Conservation (phyloP, 2,888 invertebrate species). For the Synergus laeviventris region DNA sequence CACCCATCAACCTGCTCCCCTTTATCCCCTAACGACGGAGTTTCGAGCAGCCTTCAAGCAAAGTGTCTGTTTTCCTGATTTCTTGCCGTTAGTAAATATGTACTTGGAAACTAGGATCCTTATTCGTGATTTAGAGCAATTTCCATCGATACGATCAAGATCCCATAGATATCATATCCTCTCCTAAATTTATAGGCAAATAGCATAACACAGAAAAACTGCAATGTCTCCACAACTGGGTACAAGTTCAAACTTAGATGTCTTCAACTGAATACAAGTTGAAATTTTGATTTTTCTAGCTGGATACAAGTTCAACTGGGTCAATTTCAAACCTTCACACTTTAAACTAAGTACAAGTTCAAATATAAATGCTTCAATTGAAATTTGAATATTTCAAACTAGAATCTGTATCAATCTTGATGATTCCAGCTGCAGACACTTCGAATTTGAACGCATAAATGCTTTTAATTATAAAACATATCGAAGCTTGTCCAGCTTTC, state of each 20-base stretch:
- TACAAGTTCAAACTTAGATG: not conserved
- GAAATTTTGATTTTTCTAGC: too few relatives aligned
- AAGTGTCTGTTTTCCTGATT: constrained; percentile 36
- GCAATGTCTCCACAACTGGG: not conserved
- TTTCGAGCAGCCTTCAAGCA: constrained; percentile 35
- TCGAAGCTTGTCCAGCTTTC: not conserved
- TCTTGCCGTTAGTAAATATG: constrained; percentile 32
- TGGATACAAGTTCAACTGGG: not conserved
- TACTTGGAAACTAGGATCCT: constrained; percentile 31
- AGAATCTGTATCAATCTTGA: too few relatives aligned
- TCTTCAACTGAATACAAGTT: not conserved
- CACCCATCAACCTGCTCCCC: constrained; percentile 36
- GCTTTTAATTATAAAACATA: too few relatives aligned
- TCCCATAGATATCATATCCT: not conserved
- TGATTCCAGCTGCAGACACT: too few relatives aligned
- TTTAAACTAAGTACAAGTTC: not conserved
- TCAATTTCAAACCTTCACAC: too few relatives aligned
- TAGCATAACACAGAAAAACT: too few relatives aligned
- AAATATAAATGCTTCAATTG: not conserved
- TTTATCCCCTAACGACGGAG: constrained; percentile 31
- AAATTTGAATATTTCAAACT: not conserved
- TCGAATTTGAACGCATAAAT: too few relatives aligned
- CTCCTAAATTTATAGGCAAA: not conserved
- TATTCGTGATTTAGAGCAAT: constrained; percentile 28
- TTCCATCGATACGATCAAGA: not conserved